These are phyloP conservation scores for Struthidea cinerea DNA, from an alignment of 2,113 vertebrate genomes.

Conservation along the genomic window DNA sequence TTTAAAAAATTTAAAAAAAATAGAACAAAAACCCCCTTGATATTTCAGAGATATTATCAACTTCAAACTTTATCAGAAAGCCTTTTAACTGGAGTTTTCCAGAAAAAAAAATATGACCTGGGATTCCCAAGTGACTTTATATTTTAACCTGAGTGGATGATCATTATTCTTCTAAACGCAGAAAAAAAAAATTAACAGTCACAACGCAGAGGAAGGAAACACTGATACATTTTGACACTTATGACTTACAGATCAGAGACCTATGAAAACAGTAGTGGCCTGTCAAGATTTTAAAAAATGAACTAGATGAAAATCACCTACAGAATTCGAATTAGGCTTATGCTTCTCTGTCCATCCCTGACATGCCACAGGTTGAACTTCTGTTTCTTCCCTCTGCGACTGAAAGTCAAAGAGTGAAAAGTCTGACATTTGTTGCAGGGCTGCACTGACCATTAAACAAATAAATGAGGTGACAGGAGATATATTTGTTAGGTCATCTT, in stretches of 20 bases:
- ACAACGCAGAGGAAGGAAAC: not conserved
- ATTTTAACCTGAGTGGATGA: not conserved
- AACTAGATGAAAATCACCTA: not conserved
- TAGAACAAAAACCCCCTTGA: accelerated
- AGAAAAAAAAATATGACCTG: not conserved
- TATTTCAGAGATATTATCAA: not conserved
- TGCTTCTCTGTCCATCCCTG: not conserved
- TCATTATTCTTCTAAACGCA: not conserved
- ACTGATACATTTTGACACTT: slow-evolving; percentile 1
- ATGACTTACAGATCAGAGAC: not conserved
- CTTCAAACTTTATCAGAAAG: not conserved
- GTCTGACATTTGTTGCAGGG: not conserved
- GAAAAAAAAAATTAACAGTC: not conserved
- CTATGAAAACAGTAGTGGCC: not conserved
- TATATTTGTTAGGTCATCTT: not conserved
- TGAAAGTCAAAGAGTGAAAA: not conserved
- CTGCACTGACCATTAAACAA: not conserved
- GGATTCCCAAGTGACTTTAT: not conserved
- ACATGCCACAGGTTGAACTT: not conserved
- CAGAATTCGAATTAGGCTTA: not conserved
- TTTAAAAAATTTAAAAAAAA: not conserved
- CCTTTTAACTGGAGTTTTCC: not conserved
- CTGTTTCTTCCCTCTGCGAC: not conserved
- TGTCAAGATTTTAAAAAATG: not conserved
- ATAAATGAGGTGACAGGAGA: not conserved